phyloP scores from a whole-genome alignment of 64 coral and sea anemone species.

The Montipora efflorescens region DNA sequence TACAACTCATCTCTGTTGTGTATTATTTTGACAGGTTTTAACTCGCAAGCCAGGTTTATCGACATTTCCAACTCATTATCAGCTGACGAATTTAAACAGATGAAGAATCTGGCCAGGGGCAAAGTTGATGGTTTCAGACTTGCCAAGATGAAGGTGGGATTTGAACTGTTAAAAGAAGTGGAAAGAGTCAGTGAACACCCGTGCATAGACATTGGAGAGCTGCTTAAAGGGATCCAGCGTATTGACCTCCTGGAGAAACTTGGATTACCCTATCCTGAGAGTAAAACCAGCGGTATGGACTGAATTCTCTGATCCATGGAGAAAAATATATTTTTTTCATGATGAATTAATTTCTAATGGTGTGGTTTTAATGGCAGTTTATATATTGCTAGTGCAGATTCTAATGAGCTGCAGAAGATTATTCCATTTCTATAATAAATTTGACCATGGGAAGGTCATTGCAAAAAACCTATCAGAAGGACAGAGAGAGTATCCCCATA shows the following conservation, averaged over 20 bases:
- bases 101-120: not conserved
- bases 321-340: no score
- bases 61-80: slow-evolving; percentile 29
- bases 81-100: not conserved
- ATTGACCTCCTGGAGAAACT: slow-evolving; percentile 41
- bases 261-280: not conserved
- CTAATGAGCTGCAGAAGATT: no score
- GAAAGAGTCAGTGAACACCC: not conserved
- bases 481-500: no score
- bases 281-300: not conserved
- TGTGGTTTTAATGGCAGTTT: no score
- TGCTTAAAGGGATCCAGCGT: slow-evolving; percentile 10
- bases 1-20: not conserved
- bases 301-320: no score
- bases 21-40: not conserved
- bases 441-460: no score
- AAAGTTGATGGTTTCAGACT: not conserved
- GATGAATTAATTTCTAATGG: no score
- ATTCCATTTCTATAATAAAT: no score
- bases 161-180: slow-evolving; percentile 21
- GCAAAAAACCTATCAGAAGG: no score
- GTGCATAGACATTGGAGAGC: not conserved
- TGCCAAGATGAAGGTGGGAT: not conserved
- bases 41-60: not conserved
- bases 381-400: no score